Base-by-base conservation (phyloP, 2,888 invertebrate species). In the Drosophila paracracens region DNA sequence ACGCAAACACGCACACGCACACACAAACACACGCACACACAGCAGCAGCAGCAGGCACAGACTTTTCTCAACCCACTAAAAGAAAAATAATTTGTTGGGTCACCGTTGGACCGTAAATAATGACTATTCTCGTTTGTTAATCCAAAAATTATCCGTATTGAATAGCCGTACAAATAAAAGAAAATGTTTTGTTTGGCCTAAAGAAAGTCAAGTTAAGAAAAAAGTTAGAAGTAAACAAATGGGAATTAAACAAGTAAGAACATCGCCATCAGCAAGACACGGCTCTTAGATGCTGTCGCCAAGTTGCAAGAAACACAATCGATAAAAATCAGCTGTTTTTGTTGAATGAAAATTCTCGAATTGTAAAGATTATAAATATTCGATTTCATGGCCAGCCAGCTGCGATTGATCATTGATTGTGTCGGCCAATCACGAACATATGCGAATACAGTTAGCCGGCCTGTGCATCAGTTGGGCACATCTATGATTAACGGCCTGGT, bases 321-420 rank as follows among this genome's bases (percentile, higher is more conserved):
- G 18, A 2, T 6, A 29, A 1, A 2, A 51, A 29, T 25, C 21
- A 21, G 16, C 4, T 21, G 21, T 43, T 2, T 21, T 43, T 21
- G 43, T 46, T 16, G 25, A 27, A 25, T 46, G 46, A 2, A 25
- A 46, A 46, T 46, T 16, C 25, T 16, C 16, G 21, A 46, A 16
- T 25, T 46, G 46, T 10, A 16, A n/a, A 11, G 21, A 29, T 25
- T 25, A 21, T 21, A 2, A 25, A 16, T 25, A 69, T 52, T 31
- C 48, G 78, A 76, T 73, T 71, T 73, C 51, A 74, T 59, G 74
- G 50, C 48, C 67, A 78, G 73, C 53, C 58, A 54, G 54, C 66
- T 79, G 75, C 46, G 38, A 36, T 51, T 63, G 57, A 66, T 52
- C 79, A 56, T 74, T 31, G 50, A 54, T 58, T 40, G 48, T 70